These are phyloP conservation scores for Zaprionus lachaisei DNA, from an alignment of 1,140 invertebrate genomes.

Conservation along the genomic window DNA sequence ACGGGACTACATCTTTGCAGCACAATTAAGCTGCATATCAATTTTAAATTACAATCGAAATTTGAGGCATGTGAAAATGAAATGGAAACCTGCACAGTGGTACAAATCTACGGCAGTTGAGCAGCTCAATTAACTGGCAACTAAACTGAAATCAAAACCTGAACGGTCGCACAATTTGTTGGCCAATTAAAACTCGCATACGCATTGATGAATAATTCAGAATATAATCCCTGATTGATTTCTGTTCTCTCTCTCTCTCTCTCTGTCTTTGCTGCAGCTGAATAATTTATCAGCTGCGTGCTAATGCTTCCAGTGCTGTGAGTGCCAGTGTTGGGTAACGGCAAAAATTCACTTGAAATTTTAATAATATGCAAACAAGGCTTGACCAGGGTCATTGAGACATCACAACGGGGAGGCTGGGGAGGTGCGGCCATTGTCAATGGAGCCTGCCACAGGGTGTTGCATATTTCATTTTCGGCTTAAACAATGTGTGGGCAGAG, in stretches of 20 bases:
- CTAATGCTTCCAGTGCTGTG: conserved; percentile 8
- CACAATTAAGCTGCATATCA: background rate
- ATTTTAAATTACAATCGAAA: background rate
- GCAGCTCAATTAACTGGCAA: background rate
- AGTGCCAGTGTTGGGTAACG: conserved; percentile 4
- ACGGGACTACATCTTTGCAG: background rate
- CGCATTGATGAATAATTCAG: conserved; percentile 17
- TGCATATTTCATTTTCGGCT: conserved; percentile 74
- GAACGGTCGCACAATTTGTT: background rate
- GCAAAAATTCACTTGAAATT: conserved; percentile 45
- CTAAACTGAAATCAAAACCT: background rate
- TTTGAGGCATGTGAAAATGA: background rate
- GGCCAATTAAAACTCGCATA: background rate
- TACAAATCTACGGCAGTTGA: background rate
- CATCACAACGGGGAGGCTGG: background rate
- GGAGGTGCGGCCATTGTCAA: conserved; percentile 8
- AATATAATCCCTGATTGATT: conserved; percentile 3
- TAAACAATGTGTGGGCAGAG: conserved; percentile 58
- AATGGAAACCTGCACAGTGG: background rate
- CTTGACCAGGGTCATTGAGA: conserved; percentile 45
- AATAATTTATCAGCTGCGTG: conserved; percentile 15
- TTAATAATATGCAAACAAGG: conserved; percentile 72
- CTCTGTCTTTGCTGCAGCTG: conserved; percentile 8
- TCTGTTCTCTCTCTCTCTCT: background rate
- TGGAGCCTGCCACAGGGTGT: conserved; percentile 24